A percentile compares a stretch with the other conserved stretches of the same genome.
These are phyloP conservation scores for Passerculus sandwichensis DNA, from an alignment of 2,797 vertebrate species.

Conservation along the genomic window DNA sequence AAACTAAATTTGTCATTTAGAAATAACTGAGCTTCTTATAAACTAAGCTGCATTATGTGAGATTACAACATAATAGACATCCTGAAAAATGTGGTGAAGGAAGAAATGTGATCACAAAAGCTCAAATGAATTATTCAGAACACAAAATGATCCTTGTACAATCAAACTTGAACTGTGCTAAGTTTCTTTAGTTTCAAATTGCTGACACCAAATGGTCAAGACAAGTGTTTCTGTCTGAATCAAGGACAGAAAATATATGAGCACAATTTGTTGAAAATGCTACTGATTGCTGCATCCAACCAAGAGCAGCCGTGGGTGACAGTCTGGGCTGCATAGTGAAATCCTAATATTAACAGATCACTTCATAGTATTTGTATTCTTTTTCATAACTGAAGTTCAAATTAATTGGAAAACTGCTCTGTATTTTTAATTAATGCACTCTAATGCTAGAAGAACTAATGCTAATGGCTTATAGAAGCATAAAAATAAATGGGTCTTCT, in stretches of 20 bases:
- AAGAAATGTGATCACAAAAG: not conserved
- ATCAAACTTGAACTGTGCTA: not conserved
- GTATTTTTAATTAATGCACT: not conserved
- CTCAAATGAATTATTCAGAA: not conserved
- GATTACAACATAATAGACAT: not conserved
- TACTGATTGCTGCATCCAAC: not conserved
- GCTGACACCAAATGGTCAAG: not conserved
- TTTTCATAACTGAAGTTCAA: not conserved
- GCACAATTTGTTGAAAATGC: not conserved
- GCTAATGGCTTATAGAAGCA: not conserved
- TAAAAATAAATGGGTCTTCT: not conserved
- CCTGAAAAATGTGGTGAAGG: not conserved
- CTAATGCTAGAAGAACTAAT: not conserved
- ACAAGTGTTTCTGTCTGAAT: not conserved
- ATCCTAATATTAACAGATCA: not conserved
- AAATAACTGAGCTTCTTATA: not conserved
- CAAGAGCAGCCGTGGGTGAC: not conserved
- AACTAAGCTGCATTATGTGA: not conserved
- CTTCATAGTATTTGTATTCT: not conserved
- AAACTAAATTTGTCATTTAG: not conserved
- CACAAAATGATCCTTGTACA: not conserved
- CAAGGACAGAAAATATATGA: not conserved
- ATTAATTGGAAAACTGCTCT: not conserved
- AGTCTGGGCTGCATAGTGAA: not conserved
- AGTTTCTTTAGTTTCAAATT: not conserved